Percentiles rank a stretch among this genome's conserved stretches.
These are phyloP conservation scores for Prionace glauca DNA, from an alignment of 2,797 vertebrate genomes.

Conservation along the genomic window DNA sequence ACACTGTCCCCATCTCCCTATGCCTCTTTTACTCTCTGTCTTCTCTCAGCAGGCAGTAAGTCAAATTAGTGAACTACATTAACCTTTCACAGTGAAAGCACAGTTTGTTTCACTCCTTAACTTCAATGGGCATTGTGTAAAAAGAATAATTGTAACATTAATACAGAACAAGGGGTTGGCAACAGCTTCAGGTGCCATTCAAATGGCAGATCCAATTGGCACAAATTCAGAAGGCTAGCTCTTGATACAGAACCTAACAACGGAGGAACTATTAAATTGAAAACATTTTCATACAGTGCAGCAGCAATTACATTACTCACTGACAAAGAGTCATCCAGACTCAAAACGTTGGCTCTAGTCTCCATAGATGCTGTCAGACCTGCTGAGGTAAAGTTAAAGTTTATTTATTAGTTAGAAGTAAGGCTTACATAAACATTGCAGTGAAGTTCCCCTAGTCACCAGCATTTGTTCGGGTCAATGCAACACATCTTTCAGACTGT, in stretches of 20 bases:
- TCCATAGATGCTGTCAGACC: no score
- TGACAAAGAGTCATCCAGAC: no score
- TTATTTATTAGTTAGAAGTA: no score
- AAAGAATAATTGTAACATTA: not conserved
- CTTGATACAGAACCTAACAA: not conserved
- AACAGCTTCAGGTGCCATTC: not conserved
- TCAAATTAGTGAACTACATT: not conserved
- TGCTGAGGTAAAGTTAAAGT: no score
- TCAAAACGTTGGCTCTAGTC: no score
- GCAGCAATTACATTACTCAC: not conserved
- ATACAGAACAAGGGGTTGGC: not conserved
- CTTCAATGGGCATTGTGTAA: not conserved
- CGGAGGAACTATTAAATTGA: not conserved
- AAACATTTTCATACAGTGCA: not conserved
- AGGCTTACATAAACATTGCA: no score
- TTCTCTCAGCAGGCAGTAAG: no score
- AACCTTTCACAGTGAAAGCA: not conserved
- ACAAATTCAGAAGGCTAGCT: not conserved
- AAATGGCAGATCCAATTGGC: not conserved
- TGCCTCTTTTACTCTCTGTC: not conserved
- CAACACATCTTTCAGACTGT: no score
- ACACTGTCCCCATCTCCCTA: not conserved
- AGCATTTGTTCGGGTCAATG: no score
- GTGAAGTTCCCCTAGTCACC: no score
- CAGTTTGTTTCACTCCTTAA: not conserved